Base-by-base conservation (phyloP, 2,113 vertebrate species). In the Eclectus roratus region DNA sequence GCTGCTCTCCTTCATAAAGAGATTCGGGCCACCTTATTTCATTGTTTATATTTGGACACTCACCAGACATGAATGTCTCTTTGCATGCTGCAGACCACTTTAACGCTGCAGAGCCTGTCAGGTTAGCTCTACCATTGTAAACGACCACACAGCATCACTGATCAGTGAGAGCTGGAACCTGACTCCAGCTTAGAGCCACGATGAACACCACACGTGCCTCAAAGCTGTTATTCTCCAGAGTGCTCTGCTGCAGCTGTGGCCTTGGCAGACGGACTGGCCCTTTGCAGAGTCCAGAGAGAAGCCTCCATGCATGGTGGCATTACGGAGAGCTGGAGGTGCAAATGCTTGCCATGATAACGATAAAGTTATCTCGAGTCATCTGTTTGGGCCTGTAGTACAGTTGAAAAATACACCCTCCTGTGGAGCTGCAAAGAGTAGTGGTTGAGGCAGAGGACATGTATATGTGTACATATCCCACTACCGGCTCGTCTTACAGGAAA, bases 261-360 rank as follows among this genome's bases (percentile, higher is more conserved):
- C 76, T 74, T 1, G 0, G 65, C 50, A 50, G 53, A n/a, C 7
- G 20, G 23, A 47, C 21, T 7, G n/a, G 9, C 25, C 17, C 27
- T 41, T 64, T 76, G n/a, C 63, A 72, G 47, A 68, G 47, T 27
- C 87, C 27, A 29, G 60, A 68, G 16, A 72, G 39, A 72, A 72
- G 23, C 18, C 23, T 44, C 55, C 0, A 0, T 21, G 28, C 25
- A 2, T 3, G 3, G 21, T 1, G 0, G 63, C 5, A 0, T 37
- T 74, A 16, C 2, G 1, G 29, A 39, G 37, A 83, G 25, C 43
- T 63, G 39, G 9, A 70, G 13, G 41, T 64, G 24, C 81, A 61
- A 61, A 77, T 50, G 24, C 11, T 63, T 53, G 17, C 52, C 14
- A 7, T 24, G n/a, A 47, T 80, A 56, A 63, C 53, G 49, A 4